Percentiles rank a stretch among this genome's conserved stretches.
These are phyloP conservation scores for Orchesella flavescens DNA, from an alignment of 2,888 invertebrate species.

Conservation along the genomic window DNA sequence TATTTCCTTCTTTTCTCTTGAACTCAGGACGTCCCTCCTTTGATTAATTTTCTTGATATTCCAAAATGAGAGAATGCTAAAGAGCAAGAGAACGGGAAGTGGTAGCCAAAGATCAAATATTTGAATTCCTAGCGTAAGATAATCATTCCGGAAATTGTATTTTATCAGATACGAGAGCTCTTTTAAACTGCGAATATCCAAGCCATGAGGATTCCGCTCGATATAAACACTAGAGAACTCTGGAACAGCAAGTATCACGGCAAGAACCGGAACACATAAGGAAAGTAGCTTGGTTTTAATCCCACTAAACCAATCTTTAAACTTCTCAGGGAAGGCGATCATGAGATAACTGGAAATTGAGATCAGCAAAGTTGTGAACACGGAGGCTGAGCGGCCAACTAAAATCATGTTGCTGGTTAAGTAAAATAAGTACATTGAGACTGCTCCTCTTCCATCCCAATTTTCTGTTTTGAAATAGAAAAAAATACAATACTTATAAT, in stretches of 20 bases:
- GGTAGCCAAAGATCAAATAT: conserved; percentile 11
- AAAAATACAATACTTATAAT: too few species aligned
- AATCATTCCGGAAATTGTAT: not conserved
- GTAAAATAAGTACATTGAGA: not conserved
- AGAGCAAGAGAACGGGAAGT: not conserved
- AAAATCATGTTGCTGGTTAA: too few species aligned
- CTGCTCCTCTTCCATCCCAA: not conserved
- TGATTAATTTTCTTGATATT: not conserved
- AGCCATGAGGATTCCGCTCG: not conserved
- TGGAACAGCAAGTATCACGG: not conserved
- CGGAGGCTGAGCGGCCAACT: not conserved
- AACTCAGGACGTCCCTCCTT: not conserved
- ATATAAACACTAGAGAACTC: not conserved
- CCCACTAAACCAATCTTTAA: not conserved
- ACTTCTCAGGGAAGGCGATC: not conserved
- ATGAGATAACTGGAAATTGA: not conserved
- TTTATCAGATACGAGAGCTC: not conserved
- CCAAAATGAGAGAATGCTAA: not conserved
- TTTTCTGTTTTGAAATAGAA: not conserved
- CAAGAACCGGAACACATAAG: not conserved
- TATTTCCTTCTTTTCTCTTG: not conserved
- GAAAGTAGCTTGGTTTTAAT: not conserved
- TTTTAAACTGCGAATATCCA: not conserved
- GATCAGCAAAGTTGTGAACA: not conserved
- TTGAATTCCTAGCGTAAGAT: not conserved